Evolutionary conservation across 1,140 invertebrate species (phyloP), one percentile per base, ranked within the genome.

Genomic region (Sesamia nonagrioides): DNA sequence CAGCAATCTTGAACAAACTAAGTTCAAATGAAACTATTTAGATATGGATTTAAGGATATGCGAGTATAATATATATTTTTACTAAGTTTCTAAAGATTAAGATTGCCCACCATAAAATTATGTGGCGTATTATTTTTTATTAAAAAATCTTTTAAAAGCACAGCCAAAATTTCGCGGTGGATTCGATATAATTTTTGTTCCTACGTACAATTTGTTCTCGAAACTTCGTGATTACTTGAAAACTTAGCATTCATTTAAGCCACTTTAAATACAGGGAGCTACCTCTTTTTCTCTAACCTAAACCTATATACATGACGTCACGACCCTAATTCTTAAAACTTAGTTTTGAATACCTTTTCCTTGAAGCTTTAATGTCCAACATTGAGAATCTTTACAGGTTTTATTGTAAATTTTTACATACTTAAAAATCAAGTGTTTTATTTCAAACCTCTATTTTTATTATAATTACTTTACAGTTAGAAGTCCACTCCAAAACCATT

Each of bases 91-190:
- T 83, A 87, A 48, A 79, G 60, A 81, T 79, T 80, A 83, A 87
- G 68, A 77, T 48, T 21, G 72, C 84, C 86, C 86, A 86, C 84
- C 63, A 71, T 78, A 83, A 84, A 85, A 88, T 82, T 77, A 71
- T 50, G 81, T 88, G 82, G 84, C 54, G 48, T 73, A 69, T 84
- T 79, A 79, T 72, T 75, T 84, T 82, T 79, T 84, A 80, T 85
- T 86, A 86, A 86, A 85, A 87, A 86, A 79, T 42, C 35, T 89
- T 88, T 86, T 87, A 88, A 86, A 92, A 92, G 90, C 92, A 94
- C 92, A 92, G 92, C 91, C 92, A 91, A 90, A 87, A 86, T 80
- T 86, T 92, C 88, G 87, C 88, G 85, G 87, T 92, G 89, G 91
- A 92, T 82, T 91, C 83, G 86, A 88, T 81, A 73, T 83, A 82